Evolutionary conservation across 1,140 invertebrate genomes (phyloP), one percentile per base, ranked within the genome.

Genomic region (Drosophila trapezifrons): DNA sequence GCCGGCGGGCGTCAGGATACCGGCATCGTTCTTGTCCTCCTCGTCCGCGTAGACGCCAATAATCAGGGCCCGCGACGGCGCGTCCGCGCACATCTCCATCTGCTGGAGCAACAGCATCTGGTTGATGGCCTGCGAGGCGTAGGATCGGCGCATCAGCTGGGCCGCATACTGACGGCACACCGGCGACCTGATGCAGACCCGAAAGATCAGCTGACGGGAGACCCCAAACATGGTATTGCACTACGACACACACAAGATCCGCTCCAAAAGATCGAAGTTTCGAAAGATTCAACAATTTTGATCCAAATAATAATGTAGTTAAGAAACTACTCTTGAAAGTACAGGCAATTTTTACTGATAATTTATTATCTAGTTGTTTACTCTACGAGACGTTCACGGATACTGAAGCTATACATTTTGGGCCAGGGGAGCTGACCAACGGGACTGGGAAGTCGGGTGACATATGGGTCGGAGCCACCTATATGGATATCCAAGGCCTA

Each of bases 41-140:
- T 91, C 91, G 38, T 92, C 90, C 0, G 91, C 82, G 49, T 91
- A 91, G 3, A 92, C 90, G 10, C 91, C 91, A 1, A 92, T 18
- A 2, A 92, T 65, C 1, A 92, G 62, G 0, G 72, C 91, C 4
- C 90, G 77, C 1, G 91, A 92, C 0, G 91, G 87, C 20, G 87
- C 78, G 46, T 92, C 91, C 0, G 91, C 91, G 55, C 91, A 92
- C 12, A 90, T 90, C 43, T 92, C 91, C 65, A 85, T 91, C 43
- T 90, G 80, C 37, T 89, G 84, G 12, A 91, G 58, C 57, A 83
- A 71, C 49, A 91, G 47, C 90, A 91, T 86, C 64, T 90, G 87
- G 71, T 89, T 91, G 46, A 91, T 79, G 29, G 90, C 90, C 45
- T 89, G 90, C 5, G 90, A 90, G 18, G 69, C 90, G 49, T 80